Percentiles rank a stretch among this genome's conserved stretches.
phyloP scores from a whole-genome alignment of 2,888 invertebrate species.

The Perithous albicinctus region DNA sequence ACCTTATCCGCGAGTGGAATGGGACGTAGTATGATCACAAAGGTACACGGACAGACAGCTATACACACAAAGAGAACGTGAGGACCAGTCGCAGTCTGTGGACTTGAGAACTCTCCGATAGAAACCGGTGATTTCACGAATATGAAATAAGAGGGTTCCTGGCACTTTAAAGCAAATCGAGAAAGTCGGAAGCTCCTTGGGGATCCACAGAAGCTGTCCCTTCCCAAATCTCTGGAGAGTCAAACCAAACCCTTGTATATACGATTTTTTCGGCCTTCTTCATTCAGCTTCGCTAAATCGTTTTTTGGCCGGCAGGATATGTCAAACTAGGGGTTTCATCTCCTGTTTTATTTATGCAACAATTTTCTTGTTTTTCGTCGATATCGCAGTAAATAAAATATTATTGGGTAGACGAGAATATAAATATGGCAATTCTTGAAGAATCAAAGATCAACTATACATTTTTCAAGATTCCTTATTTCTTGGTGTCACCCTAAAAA shows the following conservation, averaged over 20 bases:
- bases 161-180: neutral
- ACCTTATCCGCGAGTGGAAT: neutral
- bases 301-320: neutral
- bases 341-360: neutral
- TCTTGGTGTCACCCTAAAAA: neutral
- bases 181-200: conserved; percentile 3
- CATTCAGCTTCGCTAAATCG: neutral
- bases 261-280: neutral
- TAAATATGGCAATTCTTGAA: neutral
- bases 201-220: neutral
- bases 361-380: neutral
- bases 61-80: neutral
- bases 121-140: neutral
- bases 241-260: neutral
- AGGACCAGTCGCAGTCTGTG: neutral
- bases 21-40: neutral
- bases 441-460: neutral
- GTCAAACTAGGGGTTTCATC: neutral
- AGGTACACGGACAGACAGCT: neutral
- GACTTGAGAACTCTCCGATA: neutral
- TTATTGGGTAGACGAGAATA: neutral
- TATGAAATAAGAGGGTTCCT: neutral
- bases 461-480: neutral
- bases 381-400: neutral
- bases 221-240: neutral